These are phyloP conservation scores for Battus philenor DNA, from an alignment of 1,140 invertebrate genomes.

Conservation along the genomic window DNA sequence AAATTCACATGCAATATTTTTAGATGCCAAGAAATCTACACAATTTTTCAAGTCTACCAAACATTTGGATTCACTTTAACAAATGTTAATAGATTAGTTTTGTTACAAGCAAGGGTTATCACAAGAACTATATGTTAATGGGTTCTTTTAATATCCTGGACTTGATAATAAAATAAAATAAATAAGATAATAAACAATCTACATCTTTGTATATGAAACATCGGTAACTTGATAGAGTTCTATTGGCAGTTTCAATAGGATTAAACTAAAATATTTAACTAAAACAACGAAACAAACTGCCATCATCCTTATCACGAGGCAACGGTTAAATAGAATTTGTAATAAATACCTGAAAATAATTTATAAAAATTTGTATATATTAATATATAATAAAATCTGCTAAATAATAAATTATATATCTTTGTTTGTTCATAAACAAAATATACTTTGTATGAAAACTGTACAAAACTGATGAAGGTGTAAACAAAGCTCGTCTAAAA, in stretches of 20 bases:
- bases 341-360: conserved; percentile 46
- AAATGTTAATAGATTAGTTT: conserved; percentile 71
- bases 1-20: conserved; percentile 43
- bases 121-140: conserved; percentile 45
- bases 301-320: conserved; percentile 38
- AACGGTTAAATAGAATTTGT: conserved; percentile 47
- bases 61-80: conserved; percentile 37
- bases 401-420: conserved; percentile 67
- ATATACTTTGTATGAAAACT: conserved; percentile 58
- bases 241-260: conserved; percentile 51
- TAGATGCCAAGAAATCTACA: conserved; percentile 17
- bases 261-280: conserved; percentile 44
- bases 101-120: conserved; percentile 76
- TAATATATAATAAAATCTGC: conserved; percentile 56
- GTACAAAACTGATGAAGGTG: conserved; percentile 53
- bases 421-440: conserved; percentile 66
- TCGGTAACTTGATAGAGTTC: conserved; percentile 58
- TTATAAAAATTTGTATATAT: conserved; percentile 54
- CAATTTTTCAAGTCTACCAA: conserved; percentile 21
- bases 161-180: conserved; percentile 29
- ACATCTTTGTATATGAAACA: conserved; percentile 58
- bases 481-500: conserved; percentile 47
- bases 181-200: conserved; percentile 44
- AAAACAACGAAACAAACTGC: conserved; percentile 46
- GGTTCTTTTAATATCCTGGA: conserved; percentile 26